Evolutionary conservation across 2,888 invertebrate species (phyloP), one percentile per base, ranked within the genome.

Genomic region (Rhamphomyia laevipes): DNA sequence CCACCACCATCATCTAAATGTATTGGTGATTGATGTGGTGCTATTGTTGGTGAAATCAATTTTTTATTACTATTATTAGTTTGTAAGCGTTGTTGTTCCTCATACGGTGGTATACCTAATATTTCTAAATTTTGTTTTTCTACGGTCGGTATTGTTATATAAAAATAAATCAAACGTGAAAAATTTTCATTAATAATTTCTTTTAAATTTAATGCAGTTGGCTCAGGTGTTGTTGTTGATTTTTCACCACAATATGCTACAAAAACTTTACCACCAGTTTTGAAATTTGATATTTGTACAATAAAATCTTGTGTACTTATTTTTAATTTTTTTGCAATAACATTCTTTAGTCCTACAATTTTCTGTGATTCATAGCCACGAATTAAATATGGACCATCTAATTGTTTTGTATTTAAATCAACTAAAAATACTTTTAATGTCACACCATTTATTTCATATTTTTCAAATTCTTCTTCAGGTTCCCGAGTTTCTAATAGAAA

Each of bases 401-500:
- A 72, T 51, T 80, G 78, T 61, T 78, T 79, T 23, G 71, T 74
- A 44, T 75, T 70, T 46, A 81, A 61, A 64, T 83, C 77, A 41
- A 84, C 75, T 46, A 75, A 67, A 61, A 75, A 81, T 4, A 83
- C 78, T 66, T 78, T 81, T 59, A 68, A 59, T 9, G 68, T 73
- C 13, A 70, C 60, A 72, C 84, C 84, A 57, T 80, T 81, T 23
- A 75, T 73, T 59, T 74, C 73, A 62, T 82, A 83, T 5, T 71
- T 71, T 60, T 78, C 75, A 63, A 85, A 84, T 53, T 74, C 67
- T 56, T 75, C 75, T 61, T 76, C 76, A 55, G 76, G 75, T 7
- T 69, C 66, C 42, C 77, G 75, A 49, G 79, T 77, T 69, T 88
- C 86, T 55, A 88, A 63, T 51, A 86, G 66, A 57, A 84, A 75